These are phyloP conservation scores for Thumatha senex DNA, from an alignment of 2,888 invertebrate genomes.

Conservation along the genomic window DNA sequence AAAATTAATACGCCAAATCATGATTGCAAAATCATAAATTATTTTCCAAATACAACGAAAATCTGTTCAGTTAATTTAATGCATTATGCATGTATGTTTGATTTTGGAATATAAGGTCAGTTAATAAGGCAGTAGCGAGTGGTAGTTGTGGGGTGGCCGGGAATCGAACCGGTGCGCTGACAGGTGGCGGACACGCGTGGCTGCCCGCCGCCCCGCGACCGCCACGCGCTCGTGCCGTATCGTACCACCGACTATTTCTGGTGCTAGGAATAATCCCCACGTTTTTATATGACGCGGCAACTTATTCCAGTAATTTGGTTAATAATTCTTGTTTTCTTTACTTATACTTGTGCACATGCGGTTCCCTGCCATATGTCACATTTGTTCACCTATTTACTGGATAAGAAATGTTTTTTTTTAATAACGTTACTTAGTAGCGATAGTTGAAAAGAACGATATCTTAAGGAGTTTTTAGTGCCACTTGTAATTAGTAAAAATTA, in stretches of 20 bases:
- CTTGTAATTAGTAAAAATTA: too few species aligned
- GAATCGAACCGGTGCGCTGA: slow-evolving; percentile 59
- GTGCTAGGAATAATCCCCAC: slow-evolving; percentile 10
- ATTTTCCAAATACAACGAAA: slow-evolving; percentile 18
- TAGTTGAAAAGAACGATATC: too few species aligned
- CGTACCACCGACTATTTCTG: slow-evolving; percentile 31
- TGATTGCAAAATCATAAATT: not conserved
- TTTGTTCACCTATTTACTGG: not conserved
- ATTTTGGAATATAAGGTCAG: slow-evolving; percentile 72
- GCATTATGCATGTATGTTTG: slow-evolving; percentile 52
- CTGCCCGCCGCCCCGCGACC: slow-evolving; percentile 43
- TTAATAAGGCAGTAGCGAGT: slow-evolving; percentile 58
- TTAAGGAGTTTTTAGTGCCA: too few species aligned
- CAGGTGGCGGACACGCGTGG: slow-evolving; percentile 78
- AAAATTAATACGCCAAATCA: too few species aligned
- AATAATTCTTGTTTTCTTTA: not conserved
- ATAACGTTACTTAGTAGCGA: too few species aligned
- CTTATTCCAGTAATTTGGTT: slow-evolving; percentile 2
- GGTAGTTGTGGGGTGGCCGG: slow-evolving; percentile 47
- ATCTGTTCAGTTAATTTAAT: slow-evolving; percentile 45
- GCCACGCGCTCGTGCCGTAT: slow-evolving; percentile 48
- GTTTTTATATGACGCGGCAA: slow-evolving; percentile 12
- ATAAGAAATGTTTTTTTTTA: too few species aligned
- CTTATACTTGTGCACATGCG: not conserved
- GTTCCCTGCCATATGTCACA: not conserved